Conservation (phyloP, 2,113 vertebrate genomes). For the Athene noctua region DNA sequence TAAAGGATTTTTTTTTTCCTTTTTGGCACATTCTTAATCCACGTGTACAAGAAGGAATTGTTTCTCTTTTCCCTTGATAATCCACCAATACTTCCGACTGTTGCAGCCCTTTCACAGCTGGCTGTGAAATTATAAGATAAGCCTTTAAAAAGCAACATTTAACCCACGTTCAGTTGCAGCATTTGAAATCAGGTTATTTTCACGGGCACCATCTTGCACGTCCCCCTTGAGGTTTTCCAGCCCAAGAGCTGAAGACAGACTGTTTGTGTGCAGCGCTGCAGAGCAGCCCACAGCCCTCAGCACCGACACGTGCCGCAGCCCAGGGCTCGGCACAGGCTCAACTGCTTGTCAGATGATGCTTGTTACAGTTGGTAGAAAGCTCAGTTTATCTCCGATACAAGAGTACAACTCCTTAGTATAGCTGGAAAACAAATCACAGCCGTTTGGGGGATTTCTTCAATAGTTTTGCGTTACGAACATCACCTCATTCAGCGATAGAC, state of each 20-base stretch:
- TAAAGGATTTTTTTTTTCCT: neutral
- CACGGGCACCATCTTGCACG: neutral
- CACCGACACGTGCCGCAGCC: fast-evolving
- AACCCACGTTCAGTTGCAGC: too few species aligned
- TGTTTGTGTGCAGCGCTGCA: neutral
- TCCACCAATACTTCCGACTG: too few species aligned
- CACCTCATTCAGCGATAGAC: fast-evolving
- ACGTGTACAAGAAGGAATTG: fast-evolving
- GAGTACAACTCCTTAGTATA: too few species aligned
- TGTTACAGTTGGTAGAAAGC: neutral
- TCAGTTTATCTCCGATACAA: neutral
- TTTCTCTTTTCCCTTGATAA: neutral
- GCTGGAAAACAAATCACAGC: neutral
- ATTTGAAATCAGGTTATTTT: neutral
- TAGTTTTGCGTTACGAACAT: neutral
- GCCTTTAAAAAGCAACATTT: neutral
- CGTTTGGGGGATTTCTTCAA: neutral
- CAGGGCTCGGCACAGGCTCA: neutral
- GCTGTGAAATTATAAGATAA: neutral
- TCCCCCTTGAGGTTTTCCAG: neutral
- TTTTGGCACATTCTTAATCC: too few species aligned
- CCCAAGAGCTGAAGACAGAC: neutral
- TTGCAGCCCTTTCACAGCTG: neutral
- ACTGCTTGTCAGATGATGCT: neutral
- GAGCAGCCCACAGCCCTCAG: neutral